Evolutionary conservation across 2,113 vertebrate species (phyloP).

Genomic region (Sturnus vulgaris): DNA sequence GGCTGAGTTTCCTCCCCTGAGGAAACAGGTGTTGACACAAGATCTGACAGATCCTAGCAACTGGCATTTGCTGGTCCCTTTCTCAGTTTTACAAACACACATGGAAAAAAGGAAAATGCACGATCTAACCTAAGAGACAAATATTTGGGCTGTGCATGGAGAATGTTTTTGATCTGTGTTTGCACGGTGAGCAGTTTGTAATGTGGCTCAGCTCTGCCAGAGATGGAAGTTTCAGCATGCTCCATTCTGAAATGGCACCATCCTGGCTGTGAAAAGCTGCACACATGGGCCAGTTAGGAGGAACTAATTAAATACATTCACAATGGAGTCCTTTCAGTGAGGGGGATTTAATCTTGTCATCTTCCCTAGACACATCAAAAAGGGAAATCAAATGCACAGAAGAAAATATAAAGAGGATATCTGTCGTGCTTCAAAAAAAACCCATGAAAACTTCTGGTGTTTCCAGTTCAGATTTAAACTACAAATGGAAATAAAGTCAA

Average conservation of each 20-base stretch:
- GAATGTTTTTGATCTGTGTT: not conserved
- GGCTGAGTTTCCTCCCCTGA: constrained; percentile 50
- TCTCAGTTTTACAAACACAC: not conserved
- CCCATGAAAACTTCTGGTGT: not conserved
- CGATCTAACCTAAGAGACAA: not conserved
- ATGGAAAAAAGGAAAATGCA: not conserved
- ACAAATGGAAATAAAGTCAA: not conserved
- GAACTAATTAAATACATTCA: constrained; percentile 37
- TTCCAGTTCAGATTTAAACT: not conserved
- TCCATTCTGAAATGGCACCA: not conserved
- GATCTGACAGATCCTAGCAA: constrained; percentile 60
- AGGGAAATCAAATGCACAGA: not conserved
- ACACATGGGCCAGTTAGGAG: not conserved
- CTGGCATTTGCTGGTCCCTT: constrained; percentile 44
- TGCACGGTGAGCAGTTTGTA: not conserved
- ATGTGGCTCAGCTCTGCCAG: not conserved
- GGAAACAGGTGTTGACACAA: constrained; percentile 64
- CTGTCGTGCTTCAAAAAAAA: not conserved
- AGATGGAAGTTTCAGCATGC: not conserved
- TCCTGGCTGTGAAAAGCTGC: not conserved
- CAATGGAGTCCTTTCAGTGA: not conserved
- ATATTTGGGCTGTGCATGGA: constrained; percentile 7
- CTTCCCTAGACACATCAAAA: not conserved
- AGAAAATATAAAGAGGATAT: not conserved
- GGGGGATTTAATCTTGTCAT: constrained; percentile 12